Evolutionary conservation across 2,888 invertebrate species (phyloP), one percentile per base, ranked within the genome.

Genomic region (Drosophila anomelani): DNA sequence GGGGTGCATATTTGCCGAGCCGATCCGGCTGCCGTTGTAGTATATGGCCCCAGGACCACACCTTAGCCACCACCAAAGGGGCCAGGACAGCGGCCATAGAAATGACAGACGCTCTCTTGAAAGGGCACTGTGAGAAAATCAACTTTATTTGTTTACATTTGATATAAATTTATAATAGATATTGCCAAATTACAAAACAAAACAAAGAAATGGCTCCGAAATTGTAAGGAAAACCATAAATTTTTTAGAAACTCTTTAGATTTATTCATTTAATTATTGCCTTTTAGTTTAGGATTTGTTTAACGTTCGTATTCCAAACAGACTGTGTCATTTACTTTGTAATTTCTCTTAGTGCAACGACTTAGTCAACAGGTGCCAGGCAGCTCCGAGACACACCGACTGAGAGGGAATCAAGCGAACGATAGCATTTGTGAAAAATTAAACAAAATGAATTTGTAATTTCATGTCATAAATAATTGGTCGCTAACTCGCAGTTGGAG

Each of bases 401-500:
- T 23, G 39, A 56, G 38, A 43, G 57, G 41, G 56, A 51, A 41
- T 64, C 68, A 49, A 64, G 64, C 43, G n/a, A 49, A 68, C 64
- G 64, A 66, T 51, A 66, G 38, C 67, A 76, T 90, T 89, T 81
- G 81, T 91, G 90, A 91, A 91, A 91, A 91, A 91, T 91, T 90
- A 83, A 90, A 87, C 91, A 90, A 91, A 91, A 91, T 91, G 91
- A 91, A 90, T 91, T 91, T 91, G 91, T 91, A 91, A 91, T 91
- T 91, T 91, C 88, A 90, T 90, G 91, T 91, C 92, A 91, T 91
- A 91, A 91, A 91, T 91, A 91, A 91, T 91, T 91, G 91, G 84
- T 80, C 89, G 80, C 89, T 91, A 88, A 91, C 89, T 88, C 58
- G 75, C 59, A 56, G 68, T 64, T 69, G 77, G 60, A 71, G 75